These are phyloP conservation scores for Probosciger aterrimus DNA, from an alignment of 2,113 vertebrate genomes.

Conservation along the genomic window DNA sequence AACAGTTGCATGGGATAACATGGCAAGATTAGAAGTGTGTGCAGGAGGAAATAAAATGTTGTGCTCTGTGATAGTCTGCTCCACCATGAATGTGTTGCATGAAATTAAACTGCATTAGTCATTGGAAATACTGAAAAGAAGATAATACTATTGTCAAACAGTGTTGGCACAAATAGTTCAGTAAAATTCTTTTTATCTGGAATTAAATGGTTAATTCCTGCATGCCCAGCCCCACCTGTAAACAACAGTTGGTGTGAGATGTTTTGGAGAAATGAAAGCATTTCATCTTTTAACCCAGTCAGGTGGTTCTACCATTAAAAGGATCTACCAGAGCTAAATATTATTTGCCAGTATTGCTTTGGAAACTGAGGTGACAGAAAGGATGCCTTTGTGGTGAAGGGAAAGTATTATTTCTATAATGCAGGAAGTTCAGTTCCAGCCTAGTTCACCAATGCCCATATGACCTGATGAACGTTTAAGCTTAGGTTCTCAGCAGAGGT, in stretches of 20 bases:
- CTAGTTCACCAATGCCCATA: background rate
- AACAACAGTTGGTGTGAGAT: background rate
- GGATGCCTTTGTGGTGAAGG: constrained; percentile 8
- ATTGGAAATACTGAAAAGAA: background rate
- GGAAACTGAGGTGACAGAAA: constrained; percentile 33
- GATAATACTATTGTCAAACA: background rate
- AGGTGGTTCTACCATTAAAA: background rate
- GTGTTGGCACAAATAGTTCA: background rate
- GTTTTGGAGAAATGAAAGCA: background rate
- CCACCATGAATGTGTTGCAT: background rate
- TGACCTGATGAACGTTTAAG: constrained; percentile 8
- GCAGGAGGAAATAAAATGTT: background rate
- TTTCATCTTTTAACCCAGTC: background rate
- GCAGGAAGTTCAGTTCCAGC: constrained; percentile 11
- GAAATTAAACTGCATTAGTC: background rate
- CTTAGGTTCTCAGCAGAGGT: background rate
- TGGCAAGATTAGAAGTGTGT: background rate
- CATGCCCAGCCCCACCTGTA: background rate
- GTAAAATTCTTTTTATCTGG: background rate
- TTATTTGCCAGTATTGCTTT: constrained; percentile 29
- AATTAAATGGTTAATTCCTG: constrained; percentile 5
- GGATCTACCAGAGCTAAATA: background rate
- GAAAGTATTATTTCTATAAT: constrained; percentile 12
- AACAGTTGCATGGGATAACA: background rate
- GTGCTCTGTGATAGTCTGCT: background rate